These are phyloP conservation scores for Gymnorhina tibicen DNA, from an alignment of 2,113 vertebrate species.

Conservation along the genomic window DNA sequence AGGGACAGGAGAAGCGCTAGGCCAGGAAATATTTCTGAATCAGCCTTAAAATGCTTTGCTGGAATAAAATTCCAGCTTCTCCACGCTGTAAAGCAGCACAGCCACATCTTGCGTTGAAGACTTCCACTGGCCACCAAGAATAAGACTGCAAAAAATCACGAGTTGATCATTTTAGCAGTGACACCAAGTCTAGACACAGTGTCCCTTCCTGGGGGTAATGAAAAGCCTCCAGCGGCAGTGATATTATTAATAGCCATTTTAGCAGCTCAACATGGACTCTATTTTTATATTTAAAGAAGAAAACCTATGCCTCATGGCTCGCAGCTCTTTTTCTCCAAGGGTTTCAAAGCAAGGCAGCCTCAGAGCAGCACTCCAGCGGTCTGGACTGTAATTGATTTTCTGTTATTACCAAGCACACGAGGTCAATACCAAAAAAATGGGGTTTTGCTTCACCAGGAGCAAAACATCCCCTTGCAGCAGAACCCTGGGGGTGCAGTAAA, in stretches of 20 bases:
- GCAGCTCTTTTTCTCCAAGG: not conserved
- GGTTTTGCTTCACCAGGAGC: not conserved
- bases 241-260: not conserved
- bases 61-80: not conserved
- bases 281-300: not conserved
- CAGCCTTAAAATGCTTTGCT: not conserved
- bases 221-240: not conserved
- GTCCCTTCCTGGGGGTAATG: not conserved
- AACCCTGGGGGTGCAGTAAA: not conserved
- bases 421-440: fast-evolving
- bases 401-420: not conserved
- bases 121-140: not conserved
- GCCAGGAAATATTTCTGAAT: not conserved
- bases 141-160: not conserved
- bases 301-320: not conserved
- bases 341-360: not conserved
- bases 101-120: not conserved
- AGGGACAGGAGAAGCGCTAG: fast-evolving
- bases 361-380: not conserved
- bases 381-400: not conserved
- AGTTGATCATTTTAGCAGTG: not conserved
- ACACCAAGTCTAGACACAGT: not conserved
- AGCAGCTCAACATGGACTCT: not conserved
- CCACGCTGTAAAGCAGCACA: not conserved
- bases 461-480: not conserved